Percentiles rank a stretch among this genome's conserved stretches.
Conservation (phyloP, 1,140 invertebrate genomes). For the Ephestia elutella region DNA sequence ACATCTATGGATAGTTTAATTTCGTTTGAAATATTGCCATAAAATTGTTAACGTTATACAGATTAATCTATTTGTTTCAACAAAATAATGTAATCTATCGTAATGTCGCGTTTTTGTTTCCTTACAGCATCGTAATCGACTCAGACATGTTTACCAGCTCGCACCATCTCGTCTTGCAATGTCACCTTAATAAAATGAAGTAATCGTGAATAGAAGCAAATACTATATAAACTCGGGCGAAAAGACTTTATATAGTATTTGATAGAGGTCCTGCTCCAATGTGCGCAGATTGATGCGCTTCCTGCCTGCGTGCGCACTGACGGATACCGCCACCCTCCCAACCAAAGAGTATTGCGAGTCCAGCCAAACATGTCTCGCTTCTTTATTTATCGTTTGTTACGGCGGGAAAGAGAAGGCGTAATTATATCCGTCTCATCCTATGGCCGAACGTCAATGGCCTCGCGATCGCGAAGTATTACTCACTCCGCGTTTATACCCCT, state of each 20-base stretch:
- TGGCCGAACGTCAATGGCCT: constrained; percentile 57
- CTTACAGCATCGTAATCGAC: too few species aligned
- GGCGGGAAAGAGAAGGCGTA: constrained; percentile 22
- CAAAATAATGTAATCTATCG: constrained; percentile 16
- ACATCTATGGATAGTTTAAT: too few species aligned
- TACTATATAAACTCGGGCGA: too few species aligned
- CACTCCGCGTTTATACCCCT: constrained; percentile 55
- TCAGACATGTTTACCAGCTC: too few species aligned
- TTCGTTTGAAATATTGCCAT: constrained; percentile 21
- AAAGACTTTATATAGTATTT: too few species aligned
- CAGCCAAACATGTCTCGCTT: constrained; percentile 23
- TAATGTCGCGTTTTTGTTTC: neutral
- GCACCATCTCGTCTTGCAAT: neutral
- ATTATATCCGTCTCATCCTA: constrained; percentile 29
- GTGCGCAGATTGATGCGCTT: constrained; percentile 1
- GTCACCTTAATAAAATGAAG: neutral
- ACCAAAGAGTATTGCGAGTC: too few species aligned
- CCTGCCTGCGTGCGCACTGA: constrained; percentile 54
- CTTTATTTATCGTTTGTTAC: constrained; percentile 28
- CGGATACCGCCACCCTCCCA: constrained; percentile 33
- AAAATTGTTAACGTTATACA: constrained; percentile 20
- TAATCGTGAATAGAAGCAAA: neutral
- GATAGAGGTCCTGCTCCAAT: neutral
- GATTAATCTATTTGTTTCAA: constrained; percentile 18
- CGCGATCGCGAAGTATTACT: constrained; percentile 44